Evolutionary conservation across 2,888 invertebrate species (phyloP).

Genomic region (Leptinotarsa tumamoca): DNA sequence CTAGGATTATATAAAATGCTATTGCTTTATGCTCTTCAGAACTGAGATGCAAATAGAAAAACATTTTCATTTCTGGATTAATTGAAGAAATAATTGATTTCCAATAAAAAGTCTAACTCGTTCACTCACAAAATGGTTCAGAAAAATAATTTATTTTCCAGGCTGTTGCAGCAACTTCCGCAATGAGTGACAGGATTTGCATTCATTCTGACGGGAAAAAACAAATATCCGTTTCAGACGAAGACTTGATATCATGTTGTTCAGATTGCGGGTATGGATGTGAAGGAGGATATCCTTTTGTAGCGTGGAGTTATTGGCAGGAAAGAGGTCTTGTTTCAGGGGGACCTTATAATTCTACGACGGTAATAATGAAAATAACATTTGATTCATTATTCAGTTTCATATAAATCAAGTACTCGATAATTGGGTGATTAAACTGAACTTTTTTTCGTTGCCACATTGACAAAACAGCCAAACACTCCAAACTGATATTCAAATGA

Average conservation of each 20-base stretch:
- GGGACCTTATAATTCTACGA: slow-evolving; percentile 76
- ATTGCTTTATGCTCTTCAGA: too few species aligned
- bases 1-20: too few species aligned
- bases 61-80: too few species aligned
- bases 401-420: neutral
- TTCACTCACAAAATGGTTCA: neutral
- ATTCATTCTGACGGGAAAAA: slow-evolving; percentile 78
- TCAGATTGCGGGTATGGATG: slow-evolving; percentile 81
- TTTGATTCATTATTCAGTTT: neutral
- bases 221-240: slow-evolving; percentile 81
- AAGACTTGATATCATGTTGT: slow-evolving; percentile 85
- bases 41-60: too few species aligned
- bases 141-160: slow-evolving; percentile 49
- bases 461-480: too few species aligned
- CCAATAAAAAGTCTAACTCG: neutral
- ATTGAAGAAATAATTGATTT: too few species aligned
- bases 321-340: slow-evolving; percentile 86
- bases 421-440: too few species aligned
- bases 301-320: slow-evolving; percentile 88
- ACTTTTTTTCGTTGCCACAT: too few species aligned
- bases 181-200: slow-evolving; percentile 88
- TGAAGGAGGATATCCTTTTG: slow-evolving; percentile 81
- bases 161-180: slow-evolving; percentile 88
- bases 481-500: too few species aligned
- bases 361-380: slow-evolving; percentile 62